Base-by-base conservation (phyloP, 2,113 vertebrate genomes). In the Chaenocephalus aceratus region DNA sequence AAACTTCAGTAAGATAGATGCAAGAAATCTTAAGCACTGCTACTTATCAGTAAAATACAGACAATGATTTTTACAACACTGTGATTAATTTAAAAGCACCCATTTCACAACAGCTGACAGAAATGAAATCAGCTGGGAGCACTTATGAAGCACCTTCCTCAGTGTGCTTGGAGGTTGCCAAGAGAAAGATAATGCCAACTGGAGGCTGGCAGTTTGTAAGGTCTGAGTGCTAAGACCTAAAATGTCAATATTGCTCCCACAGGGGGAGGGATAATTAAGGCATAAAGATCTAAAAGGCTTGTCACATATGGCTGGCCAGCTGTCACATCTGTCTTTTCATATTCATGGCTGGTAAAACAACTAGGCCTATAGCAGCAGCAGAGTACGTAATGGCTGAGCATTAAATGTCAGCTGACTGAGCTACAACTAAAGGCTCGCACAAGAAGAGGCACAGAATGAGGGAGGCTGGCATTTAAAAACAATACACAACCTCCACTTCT, bases 391-490 rank as follows among this genome's bases (percentile, higher is more conserved):
- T 75, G 84, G 77, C 64, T 59, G 59, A 59, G 82, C 83, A 79
- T 86, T 90, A 93, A 91, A 91, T 88, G 88, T 86, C 90, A 91
- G 86, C 91, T 82, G 89, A 91, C 81, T 80, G 87, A 86, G 88
- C 81, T 82, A 77, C 82, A 71, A 83, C 79, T 63, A 79, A 73
- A 79, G 80, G 60, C 82, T 74, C 14, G 14, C 59, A 75, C 70
- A 58, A 65, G 69, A 66, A 62, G 41, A 72, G 60, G 10, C 57
- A 36, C 30, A 1, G 53, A 73, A 71, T 49, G 83, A 83, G 72
- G 64, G 88, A 66, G 80, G 68, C 68, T 84, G 89, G 89, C 89
- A 88, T 91, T 92, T 92, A 79, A 83, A 83, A 85, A 86, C 72
- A 88, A 86, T 45, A 74, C 83, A 76, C 77, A 59, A 80, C 69